phyloP scores from a whole-genome alignment of 2,888 invertebrate genomes.

The Xanthostigma xanthostigma region DNA sequence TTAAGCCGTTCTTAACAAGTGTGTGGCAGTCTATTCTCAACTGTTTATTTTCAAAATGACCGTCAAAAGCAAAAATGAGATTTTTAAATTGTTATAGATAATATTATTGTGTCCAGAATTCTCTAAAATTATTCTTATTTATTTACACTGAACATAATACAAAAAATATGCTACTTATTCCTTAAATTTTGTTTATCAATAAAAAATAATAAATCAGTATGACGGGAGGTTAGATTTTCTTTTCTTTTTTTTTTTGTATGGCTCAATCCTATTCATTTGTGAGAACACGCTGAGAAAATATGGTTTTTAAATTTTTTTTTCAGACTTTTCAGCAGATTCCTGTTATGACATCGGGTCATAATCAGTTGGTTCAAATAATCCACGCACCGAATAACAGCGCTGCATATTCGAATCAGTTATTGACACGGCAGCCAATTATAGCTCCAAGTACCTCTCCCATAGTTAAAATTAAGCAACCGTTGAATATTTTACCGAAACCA shows the following conservation, averaged over 20 bases:
- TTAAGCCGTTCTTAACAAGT: too few species aligned
- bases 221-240: not conserved
- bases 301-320: not conserved
- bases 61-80: not conserved
- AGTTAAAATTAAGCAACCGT: constrained; percentile 29
- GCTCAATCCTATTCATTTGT: not conserved
- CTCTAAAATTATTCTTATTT: too few species aligned
- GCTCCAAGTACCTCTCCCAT: constrained; percentile 24
- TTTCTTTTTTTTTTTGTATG: not conserved
- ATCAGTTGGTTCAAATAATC: constrained; percentile 9
- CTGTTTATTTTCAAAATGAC: too few species aligned
- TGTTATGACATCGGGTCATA: constrained; percentile 9
- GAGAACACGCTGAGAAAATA: not conserved
- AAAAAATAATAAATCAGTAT: constrained; percentile 19
- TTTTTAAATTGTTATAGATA: not conserved
- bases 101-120: too few species aligned
- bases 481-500: constrained; percentile 31
- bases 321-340: constrained; percentile 11
- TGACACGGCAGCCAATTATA: constrained; percentile 8
- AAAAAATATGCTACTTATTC: constrained; percentile 19
- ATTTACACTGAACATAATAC: constrained; percentile 18
- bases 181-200: too few species aligned
- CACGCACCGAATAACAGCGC: constrained; percentile 8
- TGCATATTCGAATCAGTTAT: constrained; percentile 6
- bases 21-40: too few species aligned